Percentiles rank a stretch among this genome's conserved stretches.
Conservation (phyloP, 2,113 vertebrate species). For the Pelodiscus sinensis region DNA sequence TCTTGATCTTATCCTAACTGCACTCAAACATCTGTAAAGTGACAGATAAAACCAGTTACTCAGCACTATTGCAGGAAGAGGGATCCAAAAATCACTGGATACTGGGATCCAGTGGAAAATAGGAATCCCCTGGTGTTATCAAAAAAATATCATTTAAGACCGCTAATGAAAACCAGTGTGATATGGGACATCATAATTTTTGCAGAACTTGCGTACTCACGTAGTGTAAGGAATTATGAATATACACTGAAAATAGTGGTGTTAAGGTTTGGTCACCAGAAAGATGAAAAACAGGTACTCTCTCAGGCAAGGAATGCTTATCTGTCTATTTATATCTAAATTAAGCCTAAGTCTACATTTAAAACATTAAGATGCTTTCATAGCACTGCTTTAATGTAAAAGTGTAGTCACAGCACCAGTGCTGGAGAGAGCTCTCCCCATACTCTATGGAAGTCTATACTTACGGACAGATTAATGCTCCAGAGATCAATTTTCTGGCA, state of each 20-base stretch:
- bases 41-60: not conserved
- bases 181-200: too few relatives aligned
- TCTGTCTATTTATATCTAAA: not conserved
- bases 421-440: too few relatives aligned
- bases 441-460: too few relatives aligned
- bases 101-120: not conserved
- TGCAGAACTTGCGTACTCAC: not conserved
- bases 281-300: not conserved
- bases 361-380: too few relatives aligned
- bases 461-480: too few relatives aligned
- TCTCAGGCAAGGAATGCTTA: not conserved
- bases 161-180: not conserved
- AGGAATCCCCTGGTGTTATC: not conserved
- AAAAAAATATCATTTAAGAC: not conserved
- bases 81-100: not conserved
- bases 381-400: too few relatives aligned
- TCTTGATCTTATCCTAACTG: not conserved
- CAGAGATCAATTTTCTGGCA: too few relatives aligned
- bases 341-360: not conserved
- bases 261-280: not conserved
- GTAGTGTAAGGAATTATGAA: not conserved
- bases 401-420: too few relatives aligned
- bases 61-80: not conserved
- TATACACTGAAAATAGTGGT: not conserved
- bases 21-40: not conserved